Percentiles rank a stretch among this genome's conserved stretches.
phyloP scores from a whole-genome alignment of 2,797 vertebrate species.

The Chelidonichthys spinosus region DNA sequence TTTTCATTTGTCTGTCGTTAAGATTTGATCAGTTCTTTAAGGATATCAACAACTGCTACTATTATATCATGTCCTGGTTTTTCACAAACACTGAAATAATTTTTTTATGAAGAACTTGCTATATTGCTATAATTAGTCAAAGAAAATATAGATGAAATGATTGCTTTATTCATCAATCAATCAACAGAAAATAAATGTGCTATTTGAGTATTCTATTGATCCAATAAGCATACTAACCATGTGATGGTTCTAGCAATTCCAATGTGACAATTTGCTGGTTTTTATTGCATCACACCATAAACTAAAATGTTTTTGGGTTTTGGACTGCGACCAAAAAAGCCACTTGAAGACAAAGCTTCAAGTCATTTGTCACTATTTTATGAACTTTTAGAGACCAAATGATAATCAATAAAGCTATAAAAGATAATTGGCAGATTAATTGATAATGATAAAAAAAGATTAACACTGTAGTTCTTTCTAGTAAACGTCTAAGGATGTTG shows the following conservation, averaged over 20 bases:
- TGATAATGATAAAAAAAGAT: background rate
- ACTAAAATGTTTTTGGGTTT: background rate
- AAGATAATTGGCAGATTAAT: background rate
- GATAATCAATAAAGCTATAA: background rate
- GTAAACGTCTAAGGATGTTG: background rate
- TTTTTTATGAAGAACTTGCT: too few relatives aligned
- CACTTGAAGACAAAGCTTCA: background rate
- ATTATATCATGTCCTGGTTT: background rate
- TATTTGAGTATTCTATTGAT: background rate
- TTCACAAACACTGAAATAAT: background rate
- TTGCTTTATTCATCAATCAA: background rate
- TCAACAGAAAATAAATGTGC: background rate
- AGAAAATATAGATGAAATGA: background rate
- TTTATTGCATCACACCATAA: background rate
- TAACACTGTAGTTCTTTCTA: background rate
- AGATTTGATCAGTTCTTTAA: background rate
- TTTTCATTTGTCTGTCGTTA: background rate
- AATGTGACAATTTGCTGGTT: background rate
- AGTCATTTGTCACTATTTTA: background rate
- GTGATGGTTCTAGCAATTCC: background rate
- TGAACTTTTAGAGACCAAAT: slow-evolving; percentile 6
- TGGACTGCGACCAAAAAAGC: background rate
- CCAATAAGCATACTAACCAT: background rate
- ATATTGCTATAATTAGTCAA: background rate
- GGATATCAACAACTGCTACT: background rate